Conservation (phyloP, 2,888 invertebrate species). For the Amphipyra tragopoginis region DNA sequence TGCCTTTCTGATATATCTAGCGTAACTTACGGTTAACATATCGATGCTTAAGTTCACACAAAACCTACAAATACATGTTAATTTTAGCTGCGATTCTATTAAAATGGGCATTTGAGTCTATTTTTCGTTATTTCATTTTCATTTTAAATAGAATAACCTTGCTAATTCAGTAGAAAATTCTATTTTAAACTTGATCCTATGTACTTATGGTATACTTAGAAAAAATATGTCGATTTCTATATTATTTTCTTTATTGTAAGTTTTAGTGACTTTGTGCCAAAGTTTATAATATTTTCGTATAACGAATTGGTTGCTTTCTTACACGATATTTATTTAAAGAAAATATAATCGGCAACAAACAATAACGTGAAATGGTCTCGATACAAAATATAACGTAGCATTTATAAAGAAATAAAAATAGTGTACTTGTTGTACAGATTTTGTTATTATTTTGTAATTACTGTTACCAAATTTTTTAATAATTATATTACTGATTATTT, state of each 20-base stretch:
- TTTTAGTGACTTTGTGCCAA: conserved; percentile 57
- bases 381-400: conserved; percentile 64
- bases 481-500: conserved; percentile 14
- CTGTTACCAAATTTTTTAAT: conserved; percentile 63
- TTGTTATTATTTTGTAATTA: conserved; percentile 61
- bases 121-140: conserved; percentile 53
- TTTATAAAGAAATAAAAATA: conserved; percentile 64
- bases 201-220: conserved; percentile 5
- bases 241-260: conserved; percentile 14
- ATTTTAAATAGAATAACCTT: conserved; percentile 6
- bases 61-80: conserved; percentile 60
- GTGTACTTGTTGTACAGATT: conserved; percentile 65
- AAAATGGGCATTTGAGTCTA: conserved; percentile 52
- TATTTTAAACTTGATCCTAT: neutral
- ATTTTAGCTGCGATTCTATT: conserved; percentile 60
- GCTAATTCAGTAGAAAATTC: conserved; percentile 6
- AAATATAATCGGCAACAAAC: conserved; percentile 44
- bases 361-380: conserved; percentile 60
- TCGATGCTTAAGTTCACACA: conserved; percentile 37
- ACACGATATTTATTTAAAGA: conserved; percentile 29
- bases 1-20: conserved; percentile 60
- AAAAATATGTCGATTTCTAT: conserved; percentile 26
- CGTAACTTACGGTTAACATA: conserved; percentile 51
- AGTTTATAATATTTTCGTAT: conserved; percentile 47
- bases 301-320: conserved; percentile 34